Evolutionary conservation across 2,797 vertebrate species (phyloP).

Genomic region (Agapornis canus): DNA sequence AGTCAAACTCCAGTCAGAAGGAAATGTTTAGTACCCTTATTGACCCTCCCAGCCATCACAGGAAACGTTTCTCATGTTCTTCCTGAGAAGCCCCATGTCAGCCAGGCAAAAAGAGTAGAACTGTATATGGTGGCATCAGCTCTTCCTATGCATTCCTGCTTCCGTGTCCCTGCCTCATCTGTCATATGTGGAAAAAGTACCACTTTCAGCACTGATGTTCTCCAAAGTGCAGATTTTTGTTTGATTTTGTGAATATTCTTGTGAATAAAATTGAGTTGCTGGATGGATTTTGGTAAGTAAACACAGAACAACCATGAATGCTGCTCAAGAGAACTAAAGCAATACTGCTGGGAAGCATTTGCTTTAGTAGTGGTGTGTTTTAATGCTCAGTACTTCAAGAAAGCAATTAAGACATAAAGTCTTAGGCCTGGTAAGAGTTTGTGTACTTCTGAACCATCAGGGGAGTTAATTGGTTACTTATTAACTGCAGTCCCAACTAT

Average conservation of each 20-base stretch:
- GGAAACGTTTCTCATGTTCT: not conserved
- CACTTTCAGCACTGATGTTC: not conserved
- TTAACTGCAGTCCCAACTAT: not conserved
- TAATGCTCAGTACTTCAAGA: not conserved
- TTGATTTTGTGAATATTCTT: not conserved
- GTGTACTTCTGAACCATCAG: not conserved
- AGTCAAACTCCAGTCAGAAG: not conserved
- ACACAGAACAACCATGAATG: not conserved
- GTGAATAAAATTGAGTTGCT: not conserved
- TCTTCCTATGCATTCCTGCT: not conserved
- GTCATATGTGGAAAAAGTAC: not conserved
- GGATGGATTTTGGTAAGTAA: not conserved
- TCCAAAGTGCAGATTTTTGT: not conserved
- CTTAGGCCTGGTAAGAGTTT: not conserved
- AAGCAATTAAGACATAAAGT: not conserved
- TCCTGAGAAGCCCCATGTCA: not conserved
- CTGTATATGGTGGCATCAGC: not conserved
- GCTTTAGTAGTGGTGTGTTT: not conserved
- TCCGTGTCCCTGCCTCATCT: not conserved
- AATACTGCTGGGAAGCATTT: not conserved
- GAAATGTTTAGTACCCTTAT: not conserved
- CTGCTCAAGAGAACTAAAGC: not conserved
- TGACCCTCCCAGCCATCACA: not conserved
- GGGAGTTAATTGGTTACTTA: not conserved
- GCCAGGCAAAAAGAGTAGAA: not conserved